Evolutionary conservation across 2,797 vertebrate species (phyloP).

Genomic region (Cynopterus sphinx): DNA sequence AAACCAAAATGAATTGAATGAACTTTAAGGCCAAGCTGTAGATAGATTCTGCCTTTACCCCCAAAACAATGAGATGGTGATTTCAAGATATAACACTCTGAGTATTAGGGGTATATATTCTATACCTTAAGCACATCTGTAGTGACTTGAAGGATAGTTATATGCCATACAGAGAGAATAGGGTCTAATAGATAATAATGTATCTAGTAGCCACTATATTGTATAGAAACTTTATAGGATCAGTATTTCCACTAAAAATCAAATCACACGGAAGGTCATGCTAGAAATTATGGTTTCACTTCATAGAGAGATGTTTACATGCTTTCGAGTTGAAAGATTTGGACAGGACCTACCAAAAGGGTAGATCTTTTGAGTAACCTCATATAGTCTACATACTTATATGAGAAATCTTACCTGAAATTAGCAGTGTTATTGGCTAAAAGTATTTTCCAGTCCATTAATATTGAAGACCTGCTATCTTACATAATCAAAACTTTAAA

Average conservation of each 20-base stretch:
- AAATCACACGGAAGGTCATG: background rate
- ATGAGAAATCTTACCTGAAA: conserved; percentile 40
- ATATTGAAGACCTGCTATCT: background rate
- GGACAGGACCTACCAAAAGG: background rate
- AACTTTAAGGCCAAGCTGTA: background rate
- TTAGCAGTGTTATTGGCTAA: background rate
- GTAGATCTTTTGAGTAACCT: conserved; percentile 1
- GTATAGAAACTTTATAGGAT: background rate
- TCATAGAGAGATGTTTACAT: background rate
- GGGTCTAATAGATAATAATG: background rate
- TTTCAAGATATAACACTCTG: background rate
- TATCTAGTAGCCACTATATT: background rate
- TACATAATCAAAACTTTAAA: conserved; percentile 49
- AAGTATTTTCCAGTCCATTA: conserved; percentile 19
- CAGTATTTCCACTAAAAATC: conserved; percentile 5
- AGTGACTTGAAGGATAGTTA: background rate
- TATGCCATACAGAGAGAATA: background rate
- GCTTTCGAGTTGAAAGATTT: conserved; percentile 19
- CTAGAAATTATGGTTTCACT: conserved; percentile 14
- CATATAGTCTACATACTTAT: background rate
- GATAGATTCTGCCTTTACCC: background rate
- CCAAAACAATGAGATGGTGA: background rate
- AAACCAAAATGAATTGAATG: background rate
- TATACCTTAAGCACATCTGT: background rate
- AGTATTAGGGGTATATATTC: background rate